Evolutionary conservation across 2,113 vertebrate species (phyloP).

Genomic region (Cairina moschata): DNA sequence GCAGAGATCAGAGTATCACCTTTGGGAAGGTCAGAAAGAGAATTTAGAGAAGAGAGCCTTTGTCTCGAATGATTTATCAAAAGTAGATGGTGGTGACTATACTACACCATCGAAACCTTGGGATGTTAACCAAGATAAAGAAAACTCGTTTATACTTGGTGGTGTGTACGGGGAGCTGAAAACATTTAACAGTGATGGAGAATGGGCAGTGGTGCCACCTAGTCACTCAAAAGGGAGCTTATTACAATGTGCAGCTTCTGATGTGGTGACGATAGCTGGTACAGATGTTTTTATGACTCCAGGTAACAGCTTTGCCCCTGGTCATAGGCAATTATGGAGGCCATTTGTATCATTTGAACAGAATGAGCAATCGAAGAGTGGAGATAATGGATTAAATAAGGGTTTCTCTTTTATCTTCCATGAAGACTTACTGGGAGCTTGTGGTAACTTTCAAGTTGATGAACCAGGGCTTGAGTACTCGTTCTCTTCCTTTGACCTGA

Average conservation of each 20-base stretch:
- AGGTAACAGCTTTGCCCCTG: conserved; percentile 92
- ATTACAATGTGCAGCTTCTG: conserved; percentile 89
- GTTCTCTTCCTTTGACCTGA: conserved; percentile 95
- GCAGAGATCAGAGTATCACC: conserved; percentile 94
- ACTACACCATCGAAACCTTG: conserved; percentile 95
- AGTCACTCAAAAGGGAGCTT: conserved; percentile 82
- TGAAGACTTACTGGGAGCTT: conserved; percentile 98
- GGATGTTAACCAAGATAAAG: conserved; percentile 88
- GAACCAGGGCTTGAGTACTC: conserved; percentile 93
- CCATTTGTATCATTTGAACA: conserved; percentile 93
- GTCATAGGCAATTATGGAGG: conserved; percentile 93
- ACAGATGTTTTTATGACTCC: conserved; percentile 97
- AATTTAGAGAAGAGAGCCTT: conserved; percentile 83
- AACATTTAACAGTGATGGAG: conserved; percentile 88
- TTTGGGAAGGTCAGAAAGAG: conserved; percentile 93
- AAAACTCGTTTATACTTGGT: conserved; percentile 93
- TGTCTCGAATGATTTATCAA: conserved; percentile 83
- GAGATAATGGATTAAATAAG: conserved; percentile 89
- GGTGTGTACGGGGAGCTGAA: conserved; percentile 97
- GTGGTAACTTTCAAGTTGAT: conserved; percentile 89
- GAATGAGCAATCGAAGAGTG: conserved; percentile 84
- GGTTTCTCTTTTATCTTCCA: conserved; percentile 99
- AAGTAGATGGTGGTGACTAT: conserved; percentile 92
- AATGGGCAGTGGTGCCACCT: conserved; percentile 93
- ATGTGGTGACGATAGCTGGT: conserved; percentile 94